Evolutionary conservation across 2,113 vertebrate genomes (phyloP), one percentile per base, ranked within the genome.

Genomic region (Campylomormyrus numenius): DNA sequence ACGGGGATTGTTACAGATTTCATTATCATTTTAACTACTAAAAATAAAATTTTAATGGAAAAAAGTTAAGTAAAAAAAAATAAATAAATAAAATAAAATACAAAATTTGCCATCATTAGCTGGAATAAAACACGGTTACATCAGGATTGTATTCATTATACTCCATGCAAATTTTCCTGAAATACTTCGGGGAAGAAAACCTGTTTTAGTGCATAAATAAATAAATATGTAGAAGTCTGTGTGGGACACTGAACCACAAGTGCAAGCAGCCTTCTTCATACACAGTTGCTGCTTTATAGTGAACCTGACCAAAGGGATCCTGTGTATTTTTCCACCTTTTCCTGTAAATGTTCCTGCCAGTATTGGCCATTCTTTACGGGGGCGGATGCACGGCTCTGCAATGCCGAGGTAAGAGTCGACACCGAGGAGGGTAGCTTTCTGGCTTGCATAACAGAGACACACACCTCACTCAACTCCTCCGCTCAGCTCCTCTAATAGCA

Each of bases 11-110:
- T 85, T 85, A 4, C 83, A 21, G 42, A 11, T 48, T 85, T 85
- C 39, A 85, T 85, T 85, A 80, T 80, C 74, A 80, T 42, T 80
- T 80, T 42, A 70, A 80, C 74, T 19, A 42, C 74, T 80, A 80
- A 80, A 80, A 80, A 80, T 80, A 42, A 80, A 80, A 42, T 39
- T 17, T 17, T 17, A 80, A 80, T 80, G 31, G 31, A 19, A 19
- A 77, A 80, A 80, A 42, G 56, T 62, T 3, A n/a, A 62, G n/a
- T 62, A 42, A 39, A 39, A 31, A 35, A 27, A 17, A 19, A 42
- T 39, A 77, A 42, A 39, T 39, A 39, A 42, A 42, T 42, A 42
- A 42, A 42, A 77, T 27, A 66, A 27, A 27, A 66, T 66, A 27
- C 62, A 27, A 77, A 77, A 80, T 80, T 42, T 80, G 35, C 74